Evolutionary conservation across 2,888 invertebrate species (phyloP).

Genomic region (Drosophila mettleri): DNA sequence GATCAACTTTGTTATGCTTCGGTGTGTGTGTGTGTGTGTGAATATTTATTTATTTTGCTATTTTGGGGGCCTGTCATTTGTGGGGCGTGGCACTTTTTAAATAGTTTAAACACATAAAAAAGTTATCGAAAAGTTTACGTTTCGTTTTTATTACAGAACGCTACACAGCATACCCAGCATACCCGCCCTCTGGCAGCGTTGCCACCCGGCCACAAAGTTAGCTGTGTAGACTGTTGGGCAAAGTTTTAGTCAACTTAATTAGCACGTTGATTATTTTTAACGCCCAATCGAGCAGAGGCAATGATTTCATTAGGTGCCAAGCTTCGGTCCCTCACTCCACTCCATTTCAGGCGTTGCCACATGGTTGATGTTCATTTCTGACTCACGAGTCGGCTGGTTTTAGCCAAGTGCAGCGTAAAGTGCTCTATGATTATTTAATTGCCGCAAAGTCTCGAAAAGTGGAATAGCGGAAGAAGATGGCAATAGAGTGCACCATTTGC

Average conservation of each 20-base stretch:
- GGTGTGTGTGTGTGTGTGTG: background rate
- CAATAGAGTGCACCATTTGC: conserved; percentile 36
- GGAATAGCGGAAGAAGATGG: background rate
- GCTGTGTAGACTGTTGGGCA: conserved; percentile 5
- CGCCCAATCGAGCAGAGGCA: conserved; percentile 71
- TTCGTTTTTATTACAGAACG: conserved; percentile 24
- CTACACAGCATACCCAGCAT: background rate
- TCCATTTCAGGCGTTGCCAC: conserved; percentile 21
- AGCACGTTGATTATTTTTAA: conserved; percentile 78
- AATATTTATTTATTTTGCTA: conserved; percentile 19
- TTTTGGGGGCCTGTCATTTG: conserved; percentile 20
- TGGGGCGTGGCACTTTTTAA: conserved; percentile 38
- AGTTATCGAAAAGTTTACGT: conserved; percentile 45
- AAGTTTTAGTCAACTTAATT: conserved; percentile 74
- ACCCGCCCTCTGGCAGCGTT: conserved; percentile 19
- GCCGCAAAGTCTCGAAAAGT: conserved; percentile 44
- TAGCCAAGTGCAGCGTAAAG: conserved; percentile 58
- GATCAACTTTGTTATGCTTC: conserved; percentile 30
- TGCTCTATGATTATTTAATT: conserved; percentile 78
- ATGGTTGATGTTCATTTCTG: conserved; percentile 23
- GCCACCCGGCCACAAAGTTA: conserved; percentile 46
- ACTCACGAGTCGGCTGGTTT: conserved; percentile 14
- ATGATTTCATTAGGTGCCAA: conserved; percentile 67
- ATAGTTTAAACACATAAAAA: conserved; percentile 61
- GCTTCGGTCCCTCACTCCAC: background rate